phyloP scores from a whole-genome alignment of 2,113 vertebrate species.

The Neodon shergylaensis region DNA sequence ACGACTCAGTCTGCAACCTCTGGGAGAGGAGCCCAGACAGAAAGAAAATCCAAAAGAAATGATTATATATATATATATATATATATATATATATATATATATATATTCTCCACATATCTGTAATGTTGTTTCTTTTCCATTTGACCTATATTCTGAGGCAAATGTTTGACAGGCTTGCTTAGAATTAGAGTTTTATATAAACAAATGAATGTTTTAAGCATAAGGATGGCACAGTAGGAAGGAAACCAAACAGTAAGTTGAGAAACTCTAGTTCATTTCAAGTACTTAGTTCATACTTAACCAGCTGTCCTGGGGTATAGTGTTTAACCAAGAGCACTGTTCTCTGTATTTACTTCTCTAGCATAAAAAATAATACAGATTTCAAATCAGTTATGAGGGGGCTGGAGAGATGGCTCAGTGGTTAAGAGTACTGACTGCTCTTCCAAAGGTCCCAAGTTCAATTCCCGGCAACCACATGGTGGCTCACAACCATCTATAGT shows the following conservation, averaged over 20 bases:
- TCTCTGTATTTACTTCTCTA: constrained; percentile 54
- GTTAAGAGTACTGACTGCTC: no score
- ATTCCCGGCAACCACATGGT: no score
- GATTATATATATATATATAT: no score
- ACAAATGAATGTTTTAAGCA: constrained; percentile 47
- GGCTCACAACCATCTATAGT: no score
- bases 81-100: not conserved
- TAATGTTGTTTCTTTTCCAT: not conserved
- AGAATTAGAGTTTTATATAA: constrained; percentile 55
- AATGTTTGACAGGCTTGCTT: not conserved
- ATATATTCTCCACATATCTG: not conserved
- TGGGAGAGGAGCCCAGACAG: not conserved
- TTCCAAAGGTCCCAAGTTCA: no score
- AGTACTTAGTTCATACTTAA: constrained; percentile 37
- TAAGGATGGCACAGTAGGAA: constrained; percentile 16
- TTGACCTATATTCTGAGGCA: constrained; percentile 42
- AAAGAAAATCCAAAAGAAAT: constrained; percentile 14
- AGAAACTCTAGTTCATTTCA: constrained; percentile 5
- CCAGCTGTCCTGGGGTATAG: constrained; percentile 8
- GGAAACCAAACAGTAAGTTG: constrained; percentile 44
- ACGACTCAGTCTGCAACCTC: not conserved
- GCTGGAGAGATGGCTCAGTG: no score
- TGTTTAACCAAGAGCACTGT: constrained; percentile 48
- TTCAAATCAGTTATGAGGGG: constrained; percentile 55
- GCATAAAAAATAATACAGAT: constrained; percentile 34